A percentile compares a stretch with the other conserved stretches of the same genome.
phyloP scores from a whole-genome alignment of 2,888 invertebrate species.

The Cartodere bifasciata region DNA sequence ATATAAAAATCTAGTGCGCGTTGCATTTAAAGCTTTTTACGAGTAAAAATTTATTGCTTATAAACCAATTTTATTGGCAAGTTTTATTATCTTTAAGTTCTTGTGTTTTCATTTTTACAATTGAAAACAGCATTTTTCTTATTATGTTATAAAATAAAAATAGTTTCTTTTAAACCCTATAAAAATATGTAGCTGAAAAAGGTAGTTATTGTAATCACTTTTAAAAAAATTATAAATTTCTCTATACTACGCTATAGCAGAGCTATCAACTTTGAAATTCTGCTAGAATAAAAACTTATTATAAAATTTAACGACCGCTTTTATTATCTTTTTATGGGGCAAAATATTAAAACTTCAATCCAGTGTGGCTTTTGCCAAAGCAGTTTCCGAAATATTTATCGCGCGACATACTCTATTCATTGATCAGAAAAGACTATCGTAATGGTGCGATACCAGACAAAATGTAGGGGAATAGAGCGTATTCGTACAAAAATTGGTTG shows the following conservation, averaged over 20 bases:
- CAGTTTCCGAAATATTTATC: too few species aligned
- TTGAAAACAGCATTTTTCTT: slow-evolving; percentile 33
- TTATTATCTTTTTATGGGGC: slow-evolving; percentile 15
- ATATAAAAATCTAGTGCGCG: too few species aligned
- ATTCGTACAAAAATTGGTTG: too few species aligned
- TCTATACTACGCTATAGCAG: slow-evolving; percentile 25
- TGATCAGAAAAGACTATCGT: too few species aligned
- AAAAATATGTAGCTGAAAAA: slow-evolving; percentile 26
- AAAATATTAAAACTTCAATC: slow-evolving; percentile 11
- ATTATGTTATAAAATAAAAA: slow-evolving; percentile 33
- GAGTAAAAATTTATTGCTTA: slow-evolving; percentile 33
- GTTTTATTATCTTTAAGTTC: slow-evolving; percentile 37
- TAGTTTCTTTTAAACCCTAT: slow-evolving; percentile 27
- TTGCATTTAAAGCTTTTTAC: slow-evolving; percentile 31
- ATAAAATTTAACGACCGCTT: slow-evolving; percentile 19
- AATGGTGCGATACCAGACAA: too few species aligned
- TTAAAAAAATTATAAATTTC: slow-evolving; percentile 30
- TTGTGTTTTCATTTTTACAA: slow-evolving; percentile 36
- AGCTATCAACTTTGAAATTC: slow-evolving; percentile 20
- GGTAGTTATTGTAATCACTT: too few species aligned
- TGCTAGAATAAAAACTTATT: slow-evolving; percentile 16
- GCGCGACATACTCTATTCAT: too few species aligned
- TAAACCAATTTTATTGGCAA: slow-evolving; percentile 36
- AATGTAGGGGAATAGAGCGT: too few species aligned
- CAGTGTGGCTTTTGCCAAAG: too few species aligned